Conservation (phyloP, 2,113 vertebrate species). For the Ameiurus melas region DNA sequence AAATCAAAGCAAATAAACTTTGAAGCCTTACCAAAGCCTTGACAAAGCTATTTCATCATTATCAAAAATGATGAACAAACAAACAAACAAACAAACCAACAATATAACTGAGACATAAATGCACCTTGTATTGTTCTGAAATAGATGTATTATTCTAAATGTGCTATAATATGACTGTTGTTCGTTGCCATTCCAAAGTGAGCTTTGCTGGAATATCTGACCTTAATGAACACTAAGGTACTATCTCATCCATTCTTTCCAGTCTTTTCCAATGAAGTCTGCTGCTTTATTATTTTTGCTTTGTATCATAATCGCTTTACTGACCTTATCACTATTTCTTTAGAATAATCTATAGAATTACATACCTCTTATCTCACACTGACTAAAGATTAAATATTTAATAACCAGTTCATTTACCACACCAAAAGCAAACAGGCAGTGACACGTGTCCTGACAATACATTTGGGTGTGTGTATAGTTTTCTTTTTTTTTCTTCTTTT, state of each 20-base stretch:
- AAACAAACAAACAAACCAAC: neutral
- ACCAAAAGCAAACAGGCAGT: neutral
- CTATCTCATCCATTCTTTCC: neutral
- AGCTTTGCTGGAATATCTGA: neutral
- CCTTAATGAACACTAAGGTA: neutral
- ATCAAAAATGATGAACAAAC: neutral
- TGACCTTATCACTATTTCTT: neutral
- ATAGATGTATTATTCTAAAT: neutral
- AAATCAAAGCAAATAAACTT: neutral
- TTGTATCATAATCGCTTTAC: neutral
- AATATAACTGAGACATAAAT: neutral
- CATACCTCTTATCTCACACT: neutral
- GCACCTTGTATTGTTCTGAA: neutral
- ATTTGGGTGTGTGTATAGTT: neutral
- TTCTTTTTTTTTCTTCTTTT: neutral
- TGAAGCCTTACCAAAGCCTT: neutral
- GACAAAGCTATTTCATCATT: neutral
- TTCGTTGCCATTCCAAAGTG: neutral
- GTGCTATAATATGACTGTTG: neutral
- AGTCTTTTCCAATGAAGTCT: neutral
- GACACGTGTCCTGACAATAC: neutral
- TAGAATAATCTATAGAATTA: conserved; percentile 2
- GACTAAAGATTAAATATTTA: neutral
- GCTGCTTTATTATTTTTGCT: neutral
- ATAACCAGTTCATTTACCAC: neutral